Percentiles rank a stretch among this genome's conserved stretches.
Evolutionary conservation across 2,888 invertebrate species (phyloP).

Genomic region (Diplolepis rosae): DNA sequence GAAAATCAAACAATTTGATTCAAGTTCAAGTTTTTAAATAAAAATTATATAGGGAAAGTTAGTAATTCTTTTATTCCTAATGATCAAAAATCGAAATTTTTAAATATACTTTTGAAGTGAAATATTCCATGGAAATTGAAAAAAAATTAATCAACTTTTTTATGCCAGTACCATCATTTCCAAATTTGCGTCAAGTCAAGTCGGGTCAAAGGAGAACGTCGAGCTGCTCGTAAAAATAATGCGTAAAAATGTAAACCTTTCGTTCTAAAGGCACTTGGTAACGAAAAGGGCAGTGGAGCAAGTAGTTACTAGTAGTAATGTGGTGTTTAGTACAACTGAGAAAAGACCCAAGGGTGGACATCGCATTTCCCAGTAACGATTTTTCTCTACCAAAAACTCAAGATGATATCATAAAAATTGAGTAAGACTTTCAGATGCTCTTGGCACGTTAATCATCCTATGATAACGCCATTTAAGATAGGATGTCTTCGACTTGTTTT

Average conservation of each 20-base stretch:
- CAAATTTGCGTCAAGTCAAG: conserved; percentile 14
- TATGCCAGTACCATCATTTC: neutral
- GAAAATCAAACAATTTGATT: neutral
- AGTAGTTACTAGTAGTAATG: conserved; percentile 22
- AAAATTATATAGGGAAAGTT: no score
- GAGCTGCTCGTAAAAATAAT: neutral
- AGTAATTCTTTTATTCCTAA: no score
- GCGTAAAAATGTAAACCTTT: conserved; percentile 11
- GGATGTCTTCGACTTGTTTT: neutral
- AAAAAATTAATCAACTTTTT: no score
- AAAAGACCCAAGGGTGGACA: conserved; percentile 10
- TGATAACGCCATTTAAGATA: neutral
- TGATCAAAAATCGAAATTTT: neutral
- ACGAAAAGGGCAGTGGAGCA: conserved; percentile 18
- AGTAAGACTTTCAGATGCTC: no score
- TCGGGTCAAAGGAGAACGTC: conserved; percentile 7
- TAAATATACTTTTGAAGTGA: neutral
- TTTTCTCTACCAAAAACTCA: neutral
- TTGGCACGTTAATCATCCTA: no score
- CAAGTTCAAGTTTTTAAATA: no score
- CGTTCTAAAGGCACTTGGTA: conserved; percentile 28
- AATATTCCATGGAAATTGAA: no score
- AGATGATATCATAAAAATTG: neutral
- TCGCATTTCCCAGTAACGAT: conserved; percentile 10
- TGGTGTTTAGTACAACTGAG: conserved; percentile 1